These are phyloP conservation scores for Athalia cordata DNA, from an alignment of 2,888 invertebrate species.

Conservation along the genomic window DNA sequence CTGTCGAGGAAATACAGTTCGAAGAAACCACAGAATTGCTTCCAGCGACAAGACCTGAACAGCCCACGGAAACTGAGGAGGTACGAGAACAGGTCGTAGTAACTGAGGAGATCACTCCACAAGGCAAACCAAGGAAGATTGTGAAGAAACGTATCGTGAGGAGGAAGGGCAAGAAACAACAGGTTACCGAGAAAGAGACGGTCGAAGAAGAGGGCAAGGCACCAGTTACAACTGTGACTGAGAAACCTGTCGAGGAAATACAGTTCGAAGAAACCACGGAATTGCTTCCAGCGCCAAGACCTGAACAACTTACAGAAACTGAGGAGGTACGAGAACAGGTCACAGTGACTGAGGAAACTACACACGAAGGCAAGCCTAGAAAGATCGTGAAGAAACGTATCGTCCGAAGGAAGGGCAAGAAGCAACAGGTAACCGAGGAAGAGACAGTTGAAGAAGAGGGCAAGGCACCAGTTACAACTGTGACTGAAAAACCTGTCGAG, in stretches of 20 bases:
- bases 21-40: slow-evolving; percentile 48
- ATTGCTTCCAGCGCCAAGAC: slow-evolving; percentile 56
- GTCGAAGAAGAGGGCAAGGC: slow-evolving; percentile 1
- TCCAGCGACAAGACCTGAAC: slow-evolving; percentile 53
- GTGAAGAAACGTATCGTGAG: slow-evolving; percentile 51
- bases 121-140: slow-evolving; percentile 60
- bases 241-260: slow-evolving; percentile 46
- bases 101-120: slow-evolving; percentile 54
- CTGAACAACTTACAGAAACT: slow-evolving; percentile 59
- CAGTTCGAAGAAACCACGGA: slow-evolving; percentile 54
- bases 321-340: slow-evolving; percentile 61
- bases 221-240: slow-evolving; percentile 49
- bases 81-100: slow-evolving; percentile 66
- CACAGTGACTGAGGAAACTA: slow-evolving; percentile 51
- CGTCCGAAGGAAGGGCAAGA: too few species aligned
- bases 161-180: too few species aligned
- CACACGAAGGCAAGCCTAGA: slow-evolving; percentile 57
- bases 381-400: too few species aligned
- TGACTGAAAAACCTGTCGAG: slow-evolving; percentile 47
- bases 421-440: too few species aligned
- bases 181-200: too few species aligned
- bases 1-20: slow-evolving; percentile 53
- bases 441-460: too few species aligned
- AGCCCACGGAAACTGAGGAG: slow-evolving; percentile 56
- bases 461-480: too few species aligned